Percentiles rank a stretch among this genome's conserved stretches.
phyloP scores from a whole-genome alignment of 2,888 invertebrate species.

The Tetranychus piercei region DNA sequence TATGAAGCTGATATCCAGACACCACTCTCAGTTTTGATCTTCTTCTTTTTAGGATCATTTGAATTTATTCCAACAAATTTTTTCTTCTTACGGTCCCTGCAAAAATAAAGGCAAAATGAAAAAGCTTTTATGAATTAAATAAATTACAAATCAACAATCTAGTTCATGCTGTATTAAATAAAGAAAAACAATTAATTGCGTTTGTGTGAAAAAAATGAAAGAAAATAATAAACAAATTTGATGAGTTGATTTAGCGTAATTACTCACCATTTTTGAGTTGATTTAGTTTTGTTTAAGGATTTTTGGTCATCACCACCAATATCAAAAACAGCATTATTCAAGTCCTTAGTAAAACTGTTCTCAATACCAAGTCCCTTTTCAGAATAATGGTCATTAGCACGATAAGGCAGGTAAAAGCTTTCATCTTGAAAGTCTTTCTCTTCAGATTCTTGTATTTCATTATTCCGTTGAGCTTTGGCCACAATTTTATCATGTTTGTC shows the following conservation, averaged over 20 bases:
- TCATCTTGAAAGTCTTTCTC: conserved; percentile 39
- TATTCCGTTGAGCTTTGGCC: conserved; percentile 29
- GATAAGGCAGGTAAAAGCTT: conserved; percentile 70
- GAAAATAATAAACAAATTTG: no score
- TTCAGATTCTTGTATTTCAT: conserved; percentile 20
- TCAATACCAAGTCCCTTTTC: conserved; percentile 56
- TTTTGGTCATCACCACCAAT: conserved; percentile 61
- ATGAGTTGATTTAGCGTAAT: not conserved
- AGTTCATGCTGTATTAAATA: not conserved
- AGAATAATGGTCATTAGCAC: conserved; percentile 61
- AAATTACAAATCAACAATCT: not conserved
- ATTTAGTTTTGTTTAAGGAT: conserved; percentile 41
- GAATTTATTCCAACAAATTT: conserved; percentile 51
- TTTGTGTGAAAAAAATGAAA: not conserved
- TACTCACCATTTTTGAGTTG: conserved; percentile 42
- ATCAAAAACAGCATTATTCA: conserved; percentile 58
- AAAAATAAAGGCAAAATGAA: not conserved
- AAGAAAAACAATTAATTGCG: not conserved
- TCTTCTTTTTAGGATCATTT: conserved; percentile 42
- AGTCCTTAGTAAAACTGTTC: conserved; percentile 57
- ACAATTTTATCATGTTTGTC: conserved; percentile 9
- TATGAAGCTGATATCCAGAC: conserved; percentile 81
- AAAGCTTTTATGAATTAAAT: not conserved
- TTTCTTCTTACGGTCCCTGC: conserved; percentile 82
- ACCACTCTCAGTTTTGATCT: conserved; percentile 87